Base-by-base conservation (phyloP, 2,113 vertebrate genomes). In the Paraplagusia blochii region DNA sequence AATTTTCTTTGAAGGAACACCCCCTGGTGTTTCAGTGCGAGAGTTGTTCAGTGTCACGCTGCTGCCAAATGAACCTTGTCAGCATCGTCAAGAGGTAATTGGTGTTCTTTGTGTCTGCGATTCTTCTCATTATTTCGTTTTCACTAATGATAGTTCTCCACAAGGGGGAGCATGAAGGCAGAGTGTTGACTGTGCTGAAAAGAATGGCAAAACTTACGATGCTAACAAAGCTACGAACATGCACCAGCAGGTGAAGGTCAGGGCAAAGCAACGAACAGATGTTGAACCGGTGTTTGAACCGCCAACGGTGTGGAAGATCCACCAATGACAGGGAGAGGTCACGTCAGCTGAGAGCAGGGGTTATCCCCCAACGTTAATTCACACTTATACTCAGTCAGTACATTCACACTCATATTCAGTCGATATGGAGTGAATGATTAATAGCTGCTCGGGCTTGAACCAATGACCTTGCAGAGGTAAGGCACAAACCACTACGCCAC, bases 21-120 rank as follows among this genome's bases (percentile, higher is more conserved):
- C 69, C 69, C 45, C 44, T 66, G 85, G 82, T 74, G 69, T 40
- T 84, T 82, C 79, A 85, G 84, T 60, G 73, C 66, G 79, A 75
- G 65, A 87, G 87, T 85, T 87, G 75, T 90, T 90, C 86, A 87
- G 88, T 90, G 89, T 91, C 87, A 90, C 84, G 75, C 79, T 29
- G 72, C 88, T 69, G 80, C 74, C 74, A 75, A 85, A 87, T 73
- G 87, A 88, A 91, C 74, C 91, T 79, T 79, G 84, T 85, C 61
- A 77, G 76, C 74, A 85, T 86, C 89, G 84, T 87, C 74, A 70
- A 93, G 94, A 95, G 94, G 94, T 95, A 95, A 92, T 46, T 29
- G 22, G 86, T 85, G 85, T 90, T 82, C 68, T 89, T 74, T 70
- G 77, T 89, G 82, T 54, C 70, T 78, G 79, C 76, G 58, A 38